A percentile compares a stretch with the other conserved stretches of the same genome.
These are phyloP conservation scores for Thymelicus lineola DNA, from an alignment of 2,888 invertebrate species.

Conservation along the genomic window DNA sequence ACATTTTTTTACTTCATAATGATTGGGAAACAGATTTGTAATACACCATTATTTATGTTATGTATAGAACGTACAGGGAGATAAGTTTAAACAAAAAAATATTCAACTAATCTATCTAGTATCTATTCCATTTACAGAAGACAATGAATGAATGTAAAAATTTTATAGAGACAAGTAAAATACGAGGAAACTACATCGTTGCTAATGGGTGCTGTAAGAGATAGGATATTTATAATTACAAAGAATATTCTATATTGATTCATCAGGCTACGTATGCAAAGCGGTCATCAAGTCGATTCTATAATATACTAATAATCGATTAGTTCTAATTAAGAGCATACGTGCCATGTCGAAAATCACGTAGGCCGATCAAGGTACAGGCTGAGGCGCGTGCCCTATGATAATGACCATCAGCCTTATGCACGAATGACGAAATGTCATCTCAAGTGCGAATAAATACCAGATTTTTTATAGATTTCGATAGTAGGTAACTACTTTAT, in stretches of 20 bases:
- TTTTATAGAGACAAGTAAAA: too few species aligned
- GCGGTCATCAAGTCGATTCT: slow-evolving; percentile 62
- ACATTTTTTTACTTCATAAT: too few species aligned
- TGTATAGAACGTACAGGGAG: too few species aligned
- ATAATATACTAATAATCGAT: slow-evolving; percentile 57
- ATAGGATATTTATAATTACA: slow-evolving; percentile 16
- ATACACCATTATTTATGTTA: too few species aligned
- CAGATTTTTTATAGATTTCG: too few species aligned
- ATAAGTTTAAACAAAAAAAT: too few species aligned
- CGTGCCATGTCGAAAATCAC: slow-evolving; percentile 67
- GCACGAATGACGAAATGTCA: slow-evolving; percentile 47
- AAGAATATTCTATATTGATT: slow-evolving; percentile 15
- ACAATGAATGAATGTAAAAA: too few species aligned
- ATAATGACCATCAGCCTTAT: slow-evolving; percentile 55
- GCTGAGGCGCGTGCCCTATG: slow-evolving; percentile 63
- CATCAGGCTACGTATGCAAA: slow-evolving; percentile 52
- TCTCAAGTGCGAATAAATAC: background rate
- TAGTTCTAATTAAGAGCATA: slow-evolving; percentile 54
- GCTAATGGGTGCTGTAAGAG: background rate
- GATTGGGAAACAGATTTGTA: too few species aligned
- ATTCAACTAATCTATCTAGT: too few species aligned
- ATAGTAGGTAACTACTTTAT: too few species aligned
- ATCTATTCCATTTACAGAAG: too few species aligned
- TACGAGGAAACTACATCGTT: background rate
- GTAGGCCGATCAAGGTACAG: slow-evolving; percentile 58